phyloP scores from a whole-genome alignment of 2,797 vertebrate species.

The Merluccius polli region DNA sequence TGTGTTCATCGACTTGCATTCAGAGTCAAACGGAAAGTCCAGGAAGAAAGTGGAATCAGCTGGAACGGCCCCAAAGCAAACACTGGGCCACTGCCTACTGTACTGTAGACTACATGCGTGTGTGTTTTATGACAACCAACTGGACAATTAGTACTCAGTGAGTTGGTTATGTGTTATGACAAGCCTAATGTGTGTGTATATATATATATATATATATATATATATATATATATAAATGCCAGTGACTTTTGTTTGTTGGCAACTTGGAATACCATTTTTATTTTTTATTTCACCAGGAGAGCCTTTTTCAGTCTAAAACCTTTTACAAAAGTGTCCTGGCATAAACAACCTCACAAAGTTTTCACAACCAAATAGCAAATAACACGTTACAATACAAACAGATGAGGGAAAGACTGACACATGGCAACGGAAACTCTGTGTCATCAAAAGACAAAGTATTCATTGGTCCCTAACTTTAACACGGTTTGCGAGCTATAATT shows the following conservation, averaged over 20 bases:
- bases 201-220: no score
- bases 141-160: neutral
- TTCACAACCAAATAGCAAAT: no score
- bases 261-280: no score
- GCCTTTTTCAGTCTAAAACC: no score
- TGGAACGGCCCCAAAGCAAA: conserved; percentile 48
- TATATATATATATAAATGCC: no score
- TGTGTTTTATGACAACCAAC: conserved; percentile 32
- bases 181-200: neutral
- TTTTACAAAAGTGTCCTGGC: no score
- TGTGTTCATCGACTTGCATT: neutral
- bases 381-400: no score
- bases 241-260: no score
- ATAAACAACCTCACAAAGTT: no score
- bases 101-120: neutral
- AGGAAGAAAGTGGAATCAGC: conserved; percentile 62
- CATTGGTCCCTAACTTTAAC: neutral
- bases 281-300: no score
- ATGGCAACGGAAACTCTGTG: neutral
- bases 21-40: conserved; percentile 2
- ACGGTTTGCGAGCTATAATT: neutral
- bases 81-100: neutral
- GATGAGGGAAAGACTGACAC: no score
- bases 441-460: neutral
- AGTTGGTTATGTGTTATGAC: neutral